Base-by-base conservation (phyloP, 2,888 invertebrate genomes). In the Caenorhabditis becei region DNA sequence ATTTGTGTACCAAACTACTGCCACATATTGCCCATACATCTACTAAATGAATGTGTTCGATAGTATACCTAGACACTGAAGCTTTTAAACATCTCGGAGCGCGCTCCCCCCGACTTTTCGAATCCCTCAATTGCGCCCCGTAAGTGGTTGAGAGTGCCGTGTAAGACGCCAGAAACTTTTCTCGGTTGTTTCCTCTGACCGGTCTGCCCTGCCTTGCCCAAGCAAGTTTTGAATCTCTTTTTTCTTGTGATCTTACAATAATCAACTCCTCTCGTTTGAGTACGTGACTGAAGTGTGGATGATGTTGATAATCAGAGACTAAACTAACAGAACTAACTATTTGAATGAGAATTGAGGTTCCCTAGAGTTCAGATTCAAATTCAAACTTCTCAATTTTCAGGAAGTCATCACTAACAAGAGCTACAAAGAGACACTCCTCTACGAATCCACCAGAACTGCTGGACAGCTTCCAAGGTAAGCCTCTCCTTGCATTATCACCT, bases 381-480 rank as follows among this genome's bases (percentile, higher is more conserved):
- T 41, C 41, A 41, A 41, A 41, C 2, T 14, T 7, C 7, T 14
- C 8, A 2, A 44, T 35, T 85, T 87, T 65, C 86, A 88, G 83
- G 87, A 88, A 49, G 67, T 86, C 44, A 86, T 87, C 63, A 77
- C 80, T 10, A 72, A 71, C 24, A 56, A 63, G 26, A 77, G 81
- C 2, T 77, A 83, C 70, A 71, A 78, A 16, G 88, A 90, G 63
- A 80, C 80, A 16, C 74, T 91, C 59, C 80, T 86, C n/a, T 77
- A 84, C 47, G 89, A 89, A 59, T 94, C 94, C 0, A 87, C 87
- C 2, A 89, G 91, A 62, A 92, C 92, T 20, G 91, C 92, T 62
- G 91, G 92, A 65, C 90, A 91, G 74, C 86, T 93, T 35, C 92
- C 92, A 4, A 77, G 78, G 84, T 85, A 65, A 72, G 37, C 4